A percentile compares a stretch with the other conserved stretches of the same genome.
phyloP scores from a whole-genome alignment of 2,888 invertebrate genomes.

The Tipula unca region DNA sequence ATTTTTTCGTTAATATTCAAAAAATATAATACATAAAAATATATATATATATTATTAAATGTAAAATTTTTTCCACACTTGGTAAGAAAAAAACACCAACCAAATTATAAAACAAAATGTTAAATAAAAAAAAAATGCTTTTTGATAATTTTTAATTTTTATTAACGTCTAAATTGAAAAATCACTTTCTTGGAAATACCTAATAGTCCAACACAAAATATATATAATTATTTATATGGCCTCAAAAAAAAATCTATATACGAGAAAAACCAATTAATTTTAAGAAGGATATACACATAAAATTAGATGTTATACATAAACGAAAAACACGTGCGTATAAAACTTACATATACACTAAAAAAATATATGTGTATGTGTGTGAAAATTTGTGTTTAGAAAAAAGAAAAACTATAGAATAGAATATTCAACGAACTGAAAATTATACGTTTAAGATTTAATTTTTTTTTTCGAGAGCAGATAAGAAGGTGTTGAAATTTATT shows the following conservation, averaged over 20 bases:
- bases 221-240: background rate
- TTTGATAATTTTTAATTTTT: background rate
- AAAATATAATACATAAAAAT: background rate
- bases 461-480: background rate
- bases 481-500: background rate
- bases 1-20: background rate
- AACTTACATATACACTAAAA: background rate
- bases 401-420: background rate
- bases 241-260: background rate
- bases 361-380: background rate
- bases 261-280: background rate
- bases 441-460: background rate
- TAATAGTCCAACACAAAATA: background rate
- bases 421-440: background rate
- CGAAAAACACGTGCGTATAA: background rate
- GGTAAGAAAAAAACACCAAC: slow-evolving; percentile 26
- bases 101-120: slow-evolving; percentile 21
- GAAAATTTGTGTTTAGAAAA: background rate
- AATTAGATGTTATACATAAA: background rate
- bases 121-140: background rate
- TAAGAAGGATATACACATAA: background rate
- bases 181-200: background rate
- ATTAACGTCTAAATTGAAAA: background rate
- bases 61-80: slow-evolving; percentile 24
- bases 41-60: slow-evolving; percentile 2